Evolutionary conservation across 2,113 vertebrate genomes (phyloP).

Genomic region (Scatophagus argus): DNA sequence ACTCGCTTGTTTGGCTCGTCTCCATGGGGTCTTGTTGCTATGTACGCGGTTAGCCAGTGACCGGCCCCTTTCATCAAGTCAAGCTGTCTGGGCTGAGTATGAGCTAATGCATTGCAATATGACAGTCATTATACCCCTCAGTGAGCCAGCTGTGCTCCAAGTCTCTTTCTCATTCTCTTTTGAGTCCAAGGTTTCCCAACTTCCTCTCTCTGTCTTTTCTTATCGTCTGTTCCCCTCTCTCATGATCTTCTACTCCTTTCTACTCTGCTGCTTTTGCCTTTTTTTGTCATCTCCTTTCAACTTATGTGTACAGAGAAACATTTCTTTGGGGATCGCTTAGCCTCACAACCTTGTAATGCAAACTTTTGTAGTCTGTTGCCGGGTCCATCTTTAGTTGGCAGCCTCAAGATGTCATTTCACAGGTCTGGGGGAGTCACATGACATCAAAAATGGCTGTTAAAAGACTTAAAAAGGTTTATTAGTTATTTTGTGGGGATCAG

Average conservation of each 20-base stretch:
- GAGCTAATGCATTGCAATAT: conserved; percentile 74
- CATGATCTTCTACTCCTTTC: not conserved
- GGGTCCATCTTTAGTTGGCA: not conserved
- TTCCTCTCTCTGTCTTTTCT: conserved; percentile 21
- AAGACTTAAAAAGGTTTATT: not conserved
- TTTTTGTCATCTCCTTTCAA: conserved; percentile 28
- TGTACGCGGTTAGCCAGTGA: conserved; percentile 59
- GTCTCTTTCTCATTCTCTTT: conserved; percentile 37
- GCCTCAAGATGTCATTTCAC: not conserved
- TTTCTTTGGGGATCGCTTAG: conserved; percentile 18
- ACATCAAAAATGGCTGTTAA: conserved; percentile 1
- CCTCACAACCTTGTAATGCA: not conserved
- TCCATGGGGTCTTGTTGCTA: conserved; percentile 68
- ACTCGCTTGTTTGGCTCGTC: conserved; percentile 56
- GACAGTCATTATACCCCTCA: conserved; percentile 70
- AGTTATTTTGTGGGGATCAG: conserved; percentile 1
- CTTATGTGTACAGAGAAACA: not conserved
- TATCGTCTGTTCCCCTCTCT: conserved; percentile 22
- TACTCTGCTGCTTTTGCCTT: not conserved
- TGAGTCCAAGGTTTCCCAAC: conserved; percentile 29
- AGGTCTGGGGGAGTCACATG: not conserved
- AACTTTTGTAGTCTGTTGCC: conserved; percentile 9
- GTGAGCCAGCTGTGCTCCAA: conserved; percentile 62
- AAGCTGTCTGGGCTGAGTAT: conserved; percentile 64
- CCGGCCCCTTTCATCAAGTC: conserved; percentile 69